A percentile compares a stretch with the other conserved stretches of the same genome.
phyloP scores from a whole-genome alignment of 2,888 invertebrate genomes.

The Eulithis prunata region DNA sequence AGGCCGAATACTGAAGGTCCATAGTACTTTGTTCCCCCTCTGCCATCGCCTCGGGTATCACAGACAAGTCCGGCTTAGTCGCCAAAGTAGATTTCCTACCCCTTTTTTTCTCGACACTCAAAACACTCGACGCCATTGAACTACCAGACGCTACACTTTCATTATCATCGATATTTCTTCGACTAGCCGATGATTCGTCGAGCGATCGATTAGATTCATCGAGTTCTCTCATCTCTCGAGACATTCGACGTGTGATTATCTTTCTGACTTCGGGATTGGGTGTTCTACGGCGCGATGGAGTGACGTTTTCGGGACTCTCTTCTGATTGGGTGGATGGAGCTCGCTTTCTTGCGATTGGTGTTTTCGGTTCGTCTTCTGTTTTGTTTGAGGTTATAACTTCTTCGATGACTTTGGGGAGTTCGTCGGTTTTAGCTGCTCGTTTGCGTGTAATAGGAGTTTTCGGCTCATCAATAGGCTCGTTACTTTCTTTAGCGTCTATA shows the following conservation, averaged over 20 bases:
- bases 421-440: conserved; percentile 56
- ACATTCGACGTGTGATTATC: conserved; percentile 71
- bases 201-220: conserved; percentile 56
- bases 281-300: conserved; percentile 59
- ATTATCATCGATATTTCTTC: conserved; percentile 62
- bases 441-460: conserved; percentile 63
- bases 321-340: conserved; percentile 59
- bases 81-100: conserved; percentile 63
- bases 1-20: conserved; percentile 60
- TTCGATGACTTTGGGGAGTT: conserved; percentile 19
- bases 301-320: conserved; percentile 53
- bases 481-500: conserved; percentile 44
- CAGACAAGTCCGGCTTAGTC: conserved; percentile 71
- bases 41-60: conserved; percentile 71
- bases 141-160: conserved; percentile 66
- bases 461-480: conserved; percentile 50
- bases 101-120: conserved; percentile 61
- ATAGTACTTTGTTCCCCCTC: conserved; percentile 54
- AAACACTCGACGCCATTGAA: conserved; percentile 63
- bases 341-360: conserved; percentile 65
- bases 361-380: conserved; percentile 50
- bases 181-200: conserved; percentile 60
- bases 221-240: conserved; percentile 64
- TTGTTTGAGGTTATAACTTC: conserved; percentile 8
- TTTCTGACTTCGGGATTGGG: conserved; percentile 66